Evolutionary conservation across 2,113 vertebrate genomes (phyloP), one percentile per base, ranked within the genome.

Genomic region (Aythya baeri): DNA sequence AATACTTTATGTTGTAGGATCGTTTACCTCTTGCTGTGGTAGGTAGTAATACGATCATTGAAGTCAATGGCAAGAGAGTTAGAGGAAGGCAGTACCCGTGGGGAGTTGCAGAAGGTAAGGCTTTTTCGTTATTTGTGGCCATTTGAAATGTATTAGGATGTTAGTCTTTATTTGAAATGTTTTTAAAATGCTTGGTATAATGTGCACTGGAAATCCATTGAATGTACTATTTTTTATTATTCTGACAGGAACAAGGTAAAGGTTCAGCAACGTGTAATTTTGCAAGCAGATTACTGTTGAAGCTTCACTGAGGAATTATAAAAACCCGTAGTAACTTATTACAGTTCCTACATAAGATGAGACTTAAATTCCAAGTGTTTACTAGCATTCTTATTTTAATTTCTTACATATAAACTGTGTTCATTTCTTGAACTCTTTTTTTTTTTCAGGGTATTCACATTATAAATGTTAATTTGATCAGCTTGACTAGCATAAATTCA

Each of bases 1-100:
- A 43, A 21, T 46, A 29, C 63, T 89, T 94, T 98, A 26, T 97
- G 91, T 98, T 97, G 76, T 83, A 99, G 99, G 99, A 99, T 96
- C 99, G 99, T 98, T 98, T 99, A 98, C 99, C 99, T 73, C 98
- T 99, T 96, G 99, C 99, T 94, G 99, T 99, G 81, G 99, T 99
- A 75, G 99, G 99, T 91, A 99, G 99, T 97, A 99, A 99, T 98
- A 99, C 99, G 82, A 99, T 99, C 98, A 99, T 99, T 46, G 99
- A 99, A 98, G 99, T 99, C 96, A 99, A 99, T 58, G 97, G 99
- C 95, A 99, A 99, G 97, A 98, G 98, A 96, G 98, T 99, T 92
- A 97, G 99, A 98, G 99, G 99, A 95, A 98, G 99, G 87, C 99
- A 99, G 95, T 99, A 99, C 97, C 99, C 99, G 9, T 99, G 99